Base-by-base conservation (phyloP, 2,797 vertebrate genomes). In the Fundulus diaphanus region DNA sequence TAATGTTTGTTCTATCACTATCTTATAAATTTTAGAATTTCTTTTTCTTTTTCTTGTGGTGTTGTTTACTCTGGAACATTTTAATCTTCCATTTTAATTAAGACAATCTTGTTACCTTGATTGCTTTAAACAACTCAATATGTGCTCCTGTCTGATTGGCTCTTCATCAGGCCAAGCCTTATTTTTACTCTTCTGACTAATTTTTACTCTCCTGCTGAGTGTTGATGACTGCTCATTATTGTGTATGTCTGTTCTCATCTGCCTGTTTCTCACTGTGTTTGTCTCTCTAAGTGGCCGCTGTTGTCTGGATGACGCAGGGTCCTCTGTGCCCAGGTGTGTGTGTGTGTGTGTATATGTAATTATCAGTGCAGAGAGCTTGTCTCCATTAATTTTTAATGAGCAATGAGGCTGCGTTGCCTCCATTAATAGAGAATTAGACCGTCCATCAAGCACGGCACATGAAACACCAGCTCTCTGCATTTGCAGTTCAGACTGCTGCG, bases 351-450 rank as follows among this genome's bases (percentile, higher is more conserved):
- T 90, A 71, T 92, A 82, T 87, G 90, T 91, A 91, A 91, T 93
- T 92, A 91, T 92, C 89, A 90, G 88, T 73, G 87, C 87, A 82
- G 84, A 90, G 89, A 92, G 92, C 93, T 94, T 95, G 94, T 95
- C 90, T 92, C 86, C 87, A 94, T 95, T 90, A 88, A 95, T 95
- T 93, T 95, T 96, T 95, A 95, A 96, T 94, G 93, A 92, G 91
- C 91, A 88, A 90, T 87, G 91, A 93, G 91, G 88, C 88, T 79
- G 87, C 63, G 89, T 89, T 90, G 89, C 89, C 87, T 94, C 90
- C 92, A 94, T 94, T 95, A 94, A 95, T 94, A 93, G 90, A 93
- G 90, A 94, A 94, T 94, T 94, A 93, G 92, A 90, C 88, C 71
- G 87, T 87, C 91, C 91, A 93, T 94, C 92, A 94, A 91, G 83